These are phyloP conservation scores for Rissa tridactyla DNA, from an alignment of 2,113 vertebrate species.

Conservation along the genomic window DNA sequence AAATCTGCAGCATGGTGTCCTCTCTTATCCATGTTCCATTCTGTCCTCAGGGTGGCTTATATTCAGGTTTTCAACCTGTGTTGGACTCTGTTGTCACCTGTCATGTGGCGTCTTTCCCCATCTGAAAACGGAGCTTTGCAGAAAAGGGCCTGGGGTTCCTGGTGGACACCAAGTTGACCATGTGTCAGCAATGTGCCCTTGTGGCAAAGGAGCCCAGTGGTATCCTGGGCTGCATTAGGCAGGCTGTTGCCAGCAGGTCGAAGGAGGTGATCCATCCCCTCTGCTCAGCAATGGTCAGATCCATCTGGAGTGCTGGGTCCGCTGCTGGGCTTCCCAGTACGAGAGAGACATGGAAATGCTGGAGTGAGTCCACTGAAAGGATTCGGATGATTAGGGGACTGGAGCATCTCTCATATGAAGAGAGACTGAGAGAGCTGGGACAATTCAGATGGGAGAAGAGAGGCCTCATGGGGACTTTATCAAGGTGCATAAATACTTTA, in stretches of 20 bases:
- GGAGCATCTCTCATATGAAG: neutral
- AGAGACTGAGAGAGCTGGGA: neutral
- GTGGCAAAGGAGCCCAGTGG: neutral
- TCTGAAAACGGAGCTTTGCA: neutral
- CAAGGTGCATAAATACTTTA: neutral
- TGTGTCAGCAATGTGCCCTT: neutral
- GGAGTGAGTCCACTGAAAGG: neutral
- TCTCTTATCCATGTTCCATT: neutral
- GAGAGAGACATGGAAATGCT: neutral
- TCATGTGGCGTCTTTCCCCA: neutral
- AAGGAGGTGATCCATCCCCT: neutral
- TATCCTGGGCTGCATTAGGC: neutral
- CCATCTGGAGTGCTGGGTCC: neutral
- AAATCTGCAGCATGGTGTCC: neutral
- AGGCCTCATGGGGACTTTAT: neutral
- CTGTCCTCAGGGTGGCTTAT: neutral
- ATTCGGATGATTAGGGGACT: neutral
- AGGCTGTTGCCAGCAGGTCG: accelerated
- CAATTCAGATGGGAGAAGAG: neutral
- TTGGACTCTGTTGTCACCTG: neutral
- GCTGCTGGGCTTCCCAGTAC: neutral
- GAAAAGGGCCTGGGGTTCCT: neutral
- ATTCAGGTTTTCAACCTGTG: neutral
- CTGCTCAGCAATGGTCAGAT: neutral
- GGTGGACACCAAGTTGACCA: neutral